phyloP scores from a whole-genome alignment of 2,888 invertebrate genomes.

The Bunonema sp. region DNA sequence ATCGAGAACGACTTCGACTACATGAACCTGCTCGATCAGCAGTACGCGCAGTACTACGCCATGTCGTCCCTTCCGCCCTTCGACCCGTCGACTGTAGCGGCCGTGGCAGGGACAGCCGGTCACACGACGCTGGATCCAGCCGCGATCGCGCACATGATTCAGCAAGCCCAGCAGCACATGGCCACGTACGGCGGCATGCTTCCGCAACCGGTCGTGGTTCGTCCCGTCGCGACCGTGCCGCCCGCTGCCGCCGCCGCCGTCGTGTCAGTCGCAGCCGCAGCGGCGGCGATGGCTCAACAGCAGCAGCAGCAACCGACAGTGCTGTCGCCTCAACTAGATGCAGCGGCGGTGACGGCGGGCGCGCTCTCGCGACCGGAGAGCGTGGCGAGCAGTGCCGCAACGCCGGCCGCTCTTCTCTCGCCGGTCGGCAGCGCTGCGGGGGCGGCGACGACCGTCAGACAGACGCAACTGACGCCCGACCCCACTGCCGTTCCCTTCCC shows the following conservation, averaged over 20 bases:
- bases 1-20: conserved; percentile 43
- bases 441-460: neutral
- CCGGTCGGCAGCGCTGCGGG: conserved; percentile 9
- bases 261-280: neutral
- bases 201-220: conserved; percentile 7
- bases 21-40: conserved; percentile 43
- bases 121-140: neutral
- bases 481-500: conserved; percentile 20
- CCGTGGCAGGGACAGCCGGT: neutral
- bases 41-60: conserved; percentile 42
- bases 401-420: conserved; percentile 14
- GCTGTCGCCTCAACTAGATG: conserved; percentile 2
- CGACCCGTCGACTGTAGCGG: conserved; percentile 21
- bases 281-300: conserved; percentile 2
- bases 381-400: conserved; percentile 16
- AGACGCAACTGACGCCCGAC: too few relatives aligned
- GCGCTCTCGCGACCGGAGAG: conserved; percentile 14
- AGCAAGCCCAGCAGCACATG: conserved; percentile 27
- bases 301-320: conserved; percentile 1
- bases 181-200: conserved; percentile 12
- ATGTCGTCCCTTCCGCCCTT: conserved; percentile 30
- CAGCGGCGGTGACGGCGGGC: conserved; percentile 2
- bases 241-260: conserved; percentile 2
- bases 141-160: neutral
- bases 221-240: neutral